phyloP scores from a whole-genome alignment of 2,888 invertebrate genomes.

The Eupsilia transversa region DNA sequence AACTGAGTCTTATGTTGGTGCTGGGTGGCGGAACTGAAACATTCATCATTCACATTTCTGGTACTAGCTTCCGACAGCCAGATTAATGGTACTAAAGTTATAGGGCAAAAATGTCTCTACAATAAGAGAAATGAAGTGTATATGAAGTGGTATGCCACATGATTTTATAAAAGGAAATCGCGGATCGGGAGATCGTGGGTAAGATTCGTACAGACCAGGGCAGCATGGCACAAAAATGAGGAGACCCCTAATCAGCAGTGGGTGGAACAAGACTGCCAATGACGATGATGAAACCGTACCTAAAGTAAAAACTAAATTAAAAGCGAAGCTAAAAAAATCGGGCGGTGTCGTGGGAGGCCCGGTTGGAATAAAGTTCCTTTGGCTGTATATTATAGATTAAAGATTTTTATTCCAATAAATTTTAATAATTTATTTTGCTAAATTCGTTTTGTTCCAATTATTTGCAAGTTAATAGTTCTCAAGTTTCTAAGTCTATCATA shows the following conservation, averaged over 20 bases:
- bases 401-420: no score
- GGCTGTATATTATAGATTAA: no score
- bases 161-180: not conserved
- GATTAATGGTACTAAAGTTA: slow-evolving; percentile 32
- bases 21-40: slow-evolving; percentile 4
- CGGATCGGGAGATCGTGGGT: not conserved
- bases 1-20: not conserved
- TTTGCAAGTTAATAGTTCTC: not conserved
- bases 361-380: no score
- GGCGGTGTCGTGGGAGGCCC: no score
- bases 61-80: slow-evolving; percentile 11
- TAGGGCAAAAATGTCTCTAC: not conserved
- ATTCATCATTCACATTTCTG: no score
- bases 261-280: not conserved
- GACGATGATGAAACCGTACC: not conserved
- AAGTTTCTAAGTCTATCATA: not conserved
- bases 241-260: not conserved
- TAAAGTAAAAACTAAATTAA: not conserved
- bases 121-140: not conserved
- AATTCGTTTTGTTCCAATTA: not conserved
- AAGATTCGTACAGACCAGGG: not conserved
- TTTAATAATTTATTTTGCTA: not conserved
- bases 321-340: no score
- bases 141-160: not conserved
- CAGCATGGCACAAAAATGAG: not conserved